Evolutionary conservation across 1,140 invertebrate genomes (phyloP), one percentile per base, ranked within the genome.

Genomic region (Notospermus geniculatus): DNA sequence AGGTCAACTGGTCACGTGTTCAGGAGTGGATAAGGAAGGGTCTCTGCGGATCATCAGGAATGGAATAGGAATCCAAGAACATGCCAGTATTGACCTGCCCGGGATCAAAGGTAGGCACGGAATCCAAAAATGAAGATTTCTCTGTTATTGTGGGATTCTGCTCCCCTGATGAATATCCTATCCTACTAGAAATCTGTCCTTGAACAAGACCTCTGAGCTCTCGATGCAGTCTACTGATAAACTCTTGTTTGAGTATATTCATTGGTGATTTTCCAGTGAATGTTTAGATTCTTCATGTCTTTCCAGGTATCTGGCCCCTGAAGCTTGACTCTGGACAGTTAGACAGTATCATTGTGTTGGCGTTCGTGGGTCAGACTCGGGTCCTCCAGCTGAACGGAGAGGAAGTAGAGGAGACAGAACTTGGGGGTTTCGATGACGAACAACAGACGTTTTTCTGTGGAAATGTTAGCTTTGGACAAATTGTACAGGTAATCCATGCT

Each of bases 1-100:
- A 83, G 95, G 94, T 9, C 96, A 97, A 83, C 87, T 99, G 57
- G 94, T 99, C 2, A 98, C 96, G 0, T 99, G 96, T 77, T 98
- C 95, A 9, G 95, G 93, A 43, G 90, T 90, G n/a, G 95, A 90
- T 75, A 97, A 98, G 81, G 96, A 98, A 83, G 97, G 97, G 0
- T 97, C 95, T 0, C 83, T 99, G 17, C 85, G 96, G 54, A 97
- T 99, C 54, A 98, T 99, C 58, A 86, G 95, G 63, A 97, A 97
- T 83, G 95, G 95, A 1, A 97, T 98, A 76, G 95, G 95, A 2
- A 97, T 98, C 57, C 93, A 97, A 76, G 96, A 99, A 80, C 91
- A 96, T 81, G 96, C 96, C 0, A 93, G 89, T 54, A 97, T 99
- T 69, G 97, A 99, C 85, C 84, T 99, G 59, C 88, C 91, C 17